Base-by-base conservation (phyloP, 2,797 vertebrate genomes). In the Sandelia bainsii region DNA sequence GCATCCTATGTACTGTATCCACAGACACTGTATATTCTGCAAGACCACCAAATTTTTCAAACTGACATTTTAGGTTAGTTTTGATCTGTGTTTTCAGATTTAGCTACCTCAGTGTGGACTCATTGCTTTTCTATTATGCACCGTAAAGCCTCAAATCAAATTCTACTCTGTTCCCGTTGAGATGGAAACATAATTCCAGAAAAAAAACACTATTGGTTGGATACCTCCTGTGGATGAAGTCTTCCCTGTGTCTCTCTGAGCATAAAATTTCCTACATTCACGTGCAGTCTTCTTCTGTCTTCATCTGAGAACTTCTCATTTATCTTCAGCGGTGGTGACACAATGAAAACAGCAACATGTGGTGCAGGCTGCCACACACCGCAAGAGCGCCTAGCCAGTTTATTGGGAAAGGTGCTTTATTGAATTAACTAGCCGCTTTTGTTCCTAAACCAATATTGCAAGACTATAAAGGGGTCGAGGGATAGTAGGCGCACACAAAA, bases 331-430 rank as follows among this genome's bases (percentile, higher is more conserved):
- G 27, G 74, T 23, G 71, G 83, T 69, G 85, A 88, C 90, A 86
- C 80, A 86, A 80, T 84, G 80, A 86, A 86, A 92, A 86, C 82
- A 85, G 79, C 80, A 52, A 32, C 89, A 82, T 61, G 87, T 56
- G 34, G 84, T 13, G 87, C 68, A 3, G 64, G 67, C 71, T 4
- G 63, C 78, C 81, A 72, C 86, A 87, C 87, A 83, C 86, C 85
- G 83, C 79, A 70, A 77, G 87, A 81, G 80, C 57, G 27, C 66
- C 61, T 75, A 16, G 72, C 49, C 56, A n/a, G 72, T 88, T 84
- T 86, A 86, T 84, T 90, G 81, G 79, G 83, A 87, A 89, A 90
- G 85, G 87, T 89, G 87, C 85, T 87, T 83, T 75, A 84, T 83
- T 91, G 85, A 87, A 88, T 85, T 90, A 91, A 92, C 74, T 75